Conservation (phyloP, 2,113 vertebrate genomes). For the Rhipidura dahli region DNA sequence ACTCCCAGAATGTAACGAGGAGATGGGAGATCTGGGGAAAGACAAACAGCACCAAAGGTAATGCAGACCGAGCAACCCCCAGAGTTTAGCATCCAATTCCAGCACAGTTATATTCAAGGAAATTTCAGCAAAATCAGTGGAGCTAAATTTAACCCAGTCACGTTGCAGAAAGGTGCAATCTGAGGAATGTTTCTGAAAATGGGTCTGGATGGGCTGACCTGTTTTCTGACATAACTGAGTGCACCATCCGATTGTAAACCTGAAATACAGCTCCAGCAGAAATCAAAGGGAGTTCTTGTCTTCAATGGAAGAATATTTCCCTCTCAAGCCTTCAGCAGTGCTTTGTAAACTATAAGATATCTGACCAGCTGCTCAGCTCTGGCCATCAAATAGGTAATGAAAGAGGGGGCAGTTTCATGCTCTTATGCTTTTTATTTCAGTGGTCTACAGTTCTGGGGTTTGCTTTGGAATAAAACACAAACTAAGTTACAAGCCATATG, state of each 20-base stretch:
- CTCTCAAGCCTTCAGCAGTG: not conserved
- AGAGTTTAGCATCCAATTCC: not conserved
- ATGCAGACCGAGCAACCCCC: not conserved
- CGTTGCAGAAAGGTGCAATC: not conserved
- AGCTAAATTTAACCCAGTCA: not conserved
- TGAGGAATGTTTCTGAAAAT: not conserved
- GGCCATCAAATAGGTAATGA: not conserved
- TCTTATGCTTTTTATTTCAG: not conserved
- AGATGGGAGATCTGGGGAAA: not conserved
- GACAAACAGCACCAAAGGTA: not conserved
- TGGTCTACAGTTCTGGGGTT: not conserved
- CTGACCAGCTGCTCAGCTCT: not conserved
- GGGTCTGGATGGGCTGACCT: not conserved
- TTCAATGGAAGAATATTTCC: not conserved
- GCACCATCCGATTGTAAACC: not conserved
- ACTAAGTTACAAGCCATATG: not conserved
- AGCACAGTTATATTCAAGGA: not conserved
- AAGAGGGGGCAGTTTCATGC: not conserved
- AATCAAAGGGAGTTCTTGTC: not conserved
- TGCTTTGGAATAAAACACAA: not conserved
- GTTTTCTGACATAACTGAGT: not conserved
- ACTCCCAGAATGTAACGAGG: not conserved
- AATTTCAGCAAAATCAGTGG: not conserved
- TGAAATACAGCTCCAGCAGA: not conserved
- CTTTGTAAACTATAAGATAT: not conserved